phyloP scores from a whole-genome alignment of 1,140 invertebrate species.

The Calycopis cecrops region DNA sequence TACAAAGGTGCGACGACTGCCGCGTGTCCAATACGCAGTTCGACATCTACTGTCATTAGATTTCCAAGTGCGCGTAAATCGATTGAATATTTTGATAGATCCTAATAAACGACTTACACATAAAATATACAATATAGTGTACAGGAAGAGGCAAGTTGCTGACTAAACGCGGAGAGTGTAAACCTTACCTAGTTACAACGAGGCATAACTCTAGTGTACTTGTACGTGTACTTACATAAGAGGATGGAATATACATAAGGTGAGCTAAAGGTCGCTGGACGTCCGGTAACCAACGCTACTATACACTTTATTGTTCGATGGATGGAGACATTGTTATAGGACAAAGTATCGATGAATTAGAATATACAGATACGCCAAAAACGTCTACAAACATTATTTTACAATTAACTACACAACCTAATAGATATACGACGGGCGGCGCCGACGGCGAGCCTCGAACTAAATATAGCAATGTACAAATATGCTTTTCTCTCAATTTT shows the following conservation, averaged over 20 bases:
- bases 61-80: slow-evolving; percentile 29
- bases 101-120: slow-evolving; percentile 40
- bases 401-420: slow-evolving; percentile 61
- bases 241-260: slow-evolving; percentile 73
- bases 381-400: slow-evolving; percentile 46
- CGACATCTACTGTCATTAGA: background rate
- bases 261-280: slow-evolving; percentile 45
- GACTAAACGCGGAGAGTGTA: slow-evolving; percentile 28
- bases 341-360: slow-evolving; percentile 44
- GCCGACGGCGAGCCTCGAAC: slow-evolving; percentile 30
- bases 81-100: slow-evolving; percentile 43
- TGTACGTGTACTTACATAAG: slow-evolving; percentile 64
- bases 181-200: slow-evolving; percentile 46
- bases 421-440: slow-evolving; percentile 45
- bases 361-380: slow-evolving; percentile 50
- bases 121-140: slow-evolving; percentile 60
- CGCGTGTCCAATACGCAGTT: slow-evolving; percentile 9
- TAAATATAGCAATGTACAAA: slow-evolving; percentile 17
- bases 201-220: slow-evolving; percentile 59
- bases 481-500: slow-evolving; percentile 1
- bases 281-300: slow-evolving; percentile 13
- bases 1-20: background rate
- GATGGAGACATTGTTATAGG: slow-evolving; percentile 67
- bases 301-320: slow-evolving; percentile 66
- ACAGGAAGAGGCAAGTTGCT: slow-evolving; percentile 58